phyloP scores from a whole-genome alignment of 2,797 vertebrate species.

The Novumbra hubbsi region DNA sequence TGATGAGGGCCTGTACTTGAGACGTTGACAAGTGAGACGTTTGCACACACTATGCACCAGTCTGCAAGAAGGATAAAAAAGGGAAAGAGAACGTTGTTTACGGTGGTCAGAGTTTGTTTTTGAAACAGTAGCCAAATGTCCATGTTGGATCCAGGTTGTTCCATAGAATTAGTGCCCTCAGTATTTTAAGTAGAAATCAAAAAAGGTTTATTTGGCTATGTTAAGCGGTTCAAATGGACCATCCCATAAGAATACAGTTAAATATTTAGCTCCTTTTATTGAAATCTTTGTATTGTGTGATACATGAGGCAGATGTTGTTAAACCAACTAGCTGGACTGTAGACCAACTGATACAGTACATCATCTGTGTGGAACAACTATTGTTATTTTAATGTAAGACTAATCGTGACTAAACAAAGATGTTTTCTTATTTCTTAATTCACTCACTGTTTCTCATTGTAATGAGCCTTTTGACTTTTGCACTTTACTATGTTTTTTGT shows the following conservation, averaged over 20 bases:
- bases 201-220: too few relatives aligned
- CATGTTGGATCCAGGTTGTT: too few relatives aligned
- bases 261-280: conserved; percentile 15
- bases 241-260: background rate
- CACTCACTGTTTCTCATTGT: conserved; percentile 31
- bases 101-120: conserved; percentile 4
- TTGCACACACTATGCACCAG: conserved; percentile 1
- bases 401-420: conserved; percentile 13
- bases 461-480: conserved; percentile 49
- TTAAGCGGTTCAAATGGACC: too few relatives aligned
- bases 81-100: conserved; percentile 17
- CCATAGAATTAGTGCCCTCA: too few relatives aligned
- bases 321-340: conserved; percentile 17
- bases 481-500: conserved; percentile 62
- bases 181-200: too few relatives aligned
- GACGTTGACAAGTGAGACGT: background rate
- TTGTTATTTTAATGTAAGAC: conserved; percentile 60
- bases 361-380: conserved; percentile 50
- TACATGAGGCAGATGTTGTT: conserved; percentile 29
- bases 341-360: conserved; percentile 42
- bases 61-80: conserved; percentile 4
- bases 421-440: conserved; percentile 13
- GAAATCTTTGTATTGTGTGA: conserved; percentile 30
- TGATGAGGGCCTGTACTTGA: background rate
- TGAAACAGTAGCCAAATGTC: background rate